Evolutionary conservation across 2,888 invertebrate species (phyloP).

Genomic region (Cheilosia vulpina): DNA sequence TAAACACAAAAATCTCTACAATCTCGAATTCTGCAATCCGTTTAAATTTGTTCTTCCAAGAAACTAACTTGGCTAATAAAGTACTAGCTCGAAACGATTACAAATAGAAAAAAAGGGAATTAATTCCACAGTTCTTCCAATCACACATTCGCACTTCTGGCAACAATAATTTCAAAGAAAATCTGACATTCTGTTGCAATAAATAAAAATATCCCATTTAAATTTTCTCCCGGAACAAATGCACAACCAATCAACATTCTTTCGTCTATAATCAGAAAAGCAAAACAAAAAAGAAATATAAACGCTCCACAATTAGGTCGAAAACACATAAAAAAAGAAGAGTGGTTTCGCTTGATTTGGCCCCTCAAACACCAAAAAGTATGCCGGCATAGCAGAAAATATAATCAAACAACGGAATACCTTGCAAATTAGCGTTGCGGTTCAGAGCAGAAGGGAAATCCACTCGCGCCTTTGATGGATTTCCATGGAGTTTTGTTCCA

Average conservation of each 20-base stretch:
- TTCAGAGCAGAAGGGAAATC: constrained; percentile 61
- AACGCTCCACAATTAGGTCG: constrained; percentile 40
- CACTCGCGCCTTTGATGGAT: constrained; percentile 36
- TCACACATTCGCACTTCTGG: too few species aligned
- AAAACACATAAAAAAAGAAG: constrained; percentile 10
- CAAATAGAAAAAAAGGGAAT: too few species aligned
- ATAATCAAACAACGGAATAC: constrained; percentile 17
- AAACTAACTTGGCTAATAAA: too few species aligned
- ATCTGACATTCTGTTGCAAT: not conserved
- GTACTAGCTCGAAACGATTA: too few species aligned
- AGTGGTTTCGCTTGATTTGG: constrained; percentile 60
- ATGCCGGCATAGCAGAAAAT: constrained; percentile 32
- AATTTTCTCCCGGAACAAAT: constrained; percentile 13
- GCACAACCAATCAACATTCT: constrained; percentile 5
- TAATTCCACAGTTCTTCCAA: too few species aligned
- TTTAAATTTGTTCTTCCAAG: too few species aligned
- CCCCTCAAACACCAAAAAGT: constrained; percentile 36
- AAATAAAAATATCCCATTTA: not conserved
- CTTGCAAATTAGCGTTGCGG: constrained; percentile 66
- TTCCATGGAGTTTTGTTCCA: constrained; percentile 31
- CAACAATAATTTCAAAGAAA: not conserved
- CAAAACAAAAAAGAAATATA: not conserved
- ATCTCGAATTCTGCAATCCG: too few species aligned
- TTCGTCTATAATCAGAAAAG: not conserved
- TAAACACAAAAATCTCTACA: too few species aligned